A percentile compares a stretch with the other conserved stretches of the same genome.
Conservation (phyloP, 2,113 vertebrate species). For the Erpornis zantholeuca region DNA sequence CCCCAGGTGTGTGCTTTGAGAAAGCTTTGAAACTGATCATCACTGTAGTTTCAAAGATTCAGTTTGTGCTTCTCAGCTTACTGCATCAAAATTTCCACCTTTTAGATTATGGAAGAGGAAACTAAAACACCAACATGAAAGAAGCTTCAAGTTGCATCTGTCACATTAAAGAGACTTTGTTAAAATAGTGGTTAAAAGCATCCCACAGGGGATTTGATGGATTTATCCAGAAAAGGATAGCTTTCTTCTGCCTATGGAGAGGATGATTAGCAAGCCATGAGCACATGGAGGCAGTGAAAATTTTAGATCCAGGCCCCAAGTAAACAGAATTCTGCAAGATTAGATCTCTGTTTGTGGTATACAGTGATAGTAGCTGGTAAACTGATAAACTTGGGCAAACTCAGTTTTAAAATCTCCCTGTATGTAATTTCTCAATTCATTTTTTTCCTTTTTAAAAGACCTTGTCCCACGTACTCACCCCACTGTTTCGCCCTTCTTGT, state of each 20-base stretch:
- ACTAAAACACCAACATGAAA: background rate
- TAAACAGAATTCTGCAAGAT: background rate
- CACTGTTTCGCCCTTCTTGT: background rate
- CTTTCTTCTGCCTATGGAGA: background rate
- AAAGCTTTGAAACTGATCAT: conserved; percentile 2
- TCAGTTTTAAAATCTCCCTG: background rate
- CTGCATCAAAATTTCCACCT: background rate
- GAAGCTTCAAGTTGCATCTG: background rate
- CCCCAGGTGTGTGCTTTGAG: background rate
- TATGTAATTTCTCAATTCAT: background rate
- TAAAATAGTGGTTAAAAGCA: background rate
- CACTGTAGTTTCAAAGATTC: background rate
- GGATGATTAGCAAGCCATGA: background rate
- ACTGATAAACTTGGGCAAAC: background rate
- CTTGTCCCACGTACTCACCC: background rate
- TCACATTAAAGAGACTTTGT: conserved; percentile 15
- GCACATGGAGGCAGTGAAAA: background rate
- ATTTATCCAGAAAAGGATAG: background rate
- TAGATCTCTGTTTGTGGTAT: background rate
- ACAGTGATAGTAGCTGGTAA: background rate
- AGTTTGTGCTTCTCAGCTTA: background rate
- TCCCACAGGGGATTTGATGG: background rate
- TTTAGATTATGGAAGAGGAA: background rate
- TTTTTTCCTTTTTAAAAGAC: background rate
- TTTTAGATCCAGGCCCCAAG: background rate